These are phyloP conservation scores for Drosophila cognata DNA, from an alignment of 2,888 invertebrate genomes.

Conservation along the genomic window DNA sequence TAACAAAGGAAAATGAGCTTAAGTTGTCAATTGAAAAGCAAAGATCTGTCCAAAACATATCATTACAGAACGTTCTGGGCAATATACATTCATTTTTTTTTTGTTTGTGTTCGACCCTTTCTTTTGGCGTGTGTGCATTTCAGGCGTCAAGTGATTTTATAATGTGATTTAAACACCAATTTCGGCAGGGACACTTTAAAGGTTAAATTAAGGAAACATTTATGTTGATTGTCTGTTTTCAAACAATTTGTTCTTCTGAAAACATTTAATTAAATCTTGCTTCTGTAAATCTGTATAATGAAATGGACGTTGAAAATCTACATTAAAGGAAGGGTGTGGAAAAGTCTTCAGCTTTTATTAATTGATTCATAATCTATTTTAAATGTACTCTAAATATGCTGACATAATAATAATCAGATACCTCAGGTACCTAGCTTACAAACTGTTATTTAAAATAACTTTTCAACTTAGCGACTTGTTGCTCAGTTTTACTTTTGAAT, in stretches of 20 bases:
- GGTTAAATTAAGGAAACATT: not conserved
- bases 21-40: slow-evolving; percentile 48
- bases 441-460: not conserved
- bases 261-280: not conserved
- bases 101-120: slow-evolving; percentile 6
- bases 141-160: not conserved
- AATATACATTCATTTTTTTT: not conserved
- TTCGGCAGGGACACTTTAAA: not conserved
- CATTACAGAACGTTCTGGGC: not conserved
- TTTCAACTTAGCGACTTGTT: not conserved
- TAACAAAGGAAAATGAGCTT: slow-evolving; percentile 37
- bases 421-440: not conserved
- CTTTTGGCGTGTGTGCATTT: not conserved
- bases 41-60: slow-evolving; percentile 28
- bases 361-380: not conserved
- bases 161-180: slow-evolving; percentile 2
- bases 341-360: not conserved
- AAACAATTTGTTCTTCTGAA: not conserved
- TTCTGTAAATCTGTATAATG: not conserved
- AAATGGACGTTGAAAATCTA: not conserved
- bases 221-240: not conserved
- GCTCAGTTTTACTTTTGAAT: not conserved
- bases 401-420: not conserved
- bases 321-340: not conserved
- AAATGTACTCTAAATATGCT: not conserved